Percentiles rank a stretch among this genome's conserved stretches.
Conservation (phyloP, 2,888 invertebrate genomes). For the Gortyna flavago region DNA sequence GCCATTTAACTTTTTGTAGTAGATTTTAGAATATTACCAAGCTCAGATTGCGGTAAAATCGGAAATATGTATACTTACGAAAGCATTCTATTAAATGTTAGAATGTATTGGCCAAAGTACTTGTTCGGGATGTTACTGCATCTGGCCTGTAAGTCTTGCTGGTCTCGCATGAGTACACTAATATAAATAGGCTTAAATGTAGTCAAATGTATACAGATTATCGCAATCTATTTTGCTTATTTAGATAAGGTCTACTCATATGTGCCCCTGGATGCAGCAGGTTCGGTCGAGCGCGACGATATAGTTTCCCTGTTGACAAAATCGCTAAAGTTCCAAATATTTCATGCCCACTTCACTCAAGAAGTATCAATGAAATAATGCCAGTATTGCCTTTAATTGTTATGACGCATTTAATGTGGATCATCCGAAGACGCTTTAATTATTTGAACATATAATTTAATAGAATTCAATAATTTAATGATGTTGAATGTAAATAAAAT, state of each 20-base stretch:
- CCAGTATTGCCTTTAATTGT: conserved; percentile 81
- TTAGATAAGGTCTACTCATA: conserved; percentile 48
- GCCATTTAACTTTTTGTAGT: conserved; percentile 65
- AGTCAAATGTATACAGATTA: conserved; percentile 48
- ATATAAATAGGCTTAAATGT: conserved; percentile 54
- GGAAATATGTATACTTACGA: conserved; percentile 50
- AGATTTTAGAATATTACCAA: conserved; percentile 64
- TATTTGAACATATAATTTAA: conserved; percentile 69
- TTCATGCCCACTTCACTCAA: conserved; percentile 26
- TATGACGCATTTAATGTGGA: conserved; percentile 67
- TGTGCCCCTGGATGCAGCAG: conserved; percentile 39
- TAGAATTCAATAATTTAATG: conserved; percentile 72
- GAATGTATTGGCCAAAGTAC: conserved; percentile 62
- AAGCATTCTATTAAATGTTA: conserved; percentile 54
- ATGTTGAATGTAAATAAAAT: conserved; percentile 70
- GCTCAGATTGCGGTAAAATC: conserved; percentile 55
- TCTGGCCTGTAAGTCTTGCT: conserved; percentile 46
- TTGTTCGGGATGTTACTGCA: conserved; percentile 53
- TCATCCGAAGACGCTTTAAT: conserved; percentile 69
- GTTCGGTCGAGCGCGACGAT: conserved; percentile 41
- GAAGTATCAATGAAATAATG: conserved; percentile 63
- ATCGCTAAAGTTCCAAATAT: conserved; percentile 57
- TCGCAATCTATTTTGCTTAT: conserved; percentile 40
- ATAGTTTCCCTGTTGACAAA: conserved; percentile 52
- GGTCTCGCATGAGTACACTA: conserved; percentile 58